A percentile compares a stretch with the other conserved stretches of the same genome.
Evolutionary conservation across 2,888 invertebrate genomes (phyloP).

Genomic region (Palloptera scutellata): DNA sequence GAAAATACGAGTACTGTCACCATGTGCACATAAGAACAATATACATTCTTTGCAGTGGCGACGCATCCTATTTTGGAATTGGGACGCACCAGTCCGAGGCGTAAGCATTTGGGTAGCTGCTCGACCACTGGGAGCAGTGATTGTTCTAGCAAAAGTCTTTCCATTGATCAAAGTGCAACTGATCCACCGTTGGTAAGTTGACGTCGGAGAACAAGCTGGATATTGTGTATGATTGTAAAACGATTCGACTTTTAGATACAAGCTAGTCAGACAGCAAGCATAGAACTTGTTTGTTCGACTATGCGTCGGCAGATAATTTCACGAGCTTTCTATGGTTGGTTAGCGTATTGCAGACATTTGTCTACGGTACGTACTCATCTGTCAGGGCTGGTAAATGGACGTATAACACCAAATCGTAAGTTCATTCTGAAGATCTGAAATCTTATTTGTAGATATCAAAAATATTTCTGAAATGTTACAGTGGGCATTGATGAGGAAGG

Average conservation of each 20-base stretch:
- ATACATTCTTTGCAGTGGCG: conserved; percentile 71
- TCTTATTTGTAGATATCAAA: not conserved
- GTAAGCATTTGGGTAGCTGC: conserved; percentile 70
- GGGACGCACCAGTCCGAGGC: conserved; percentile 63
- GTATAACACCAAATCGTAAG: conserved; percentile 73
- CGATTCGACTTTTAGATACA: conserved; percentile 39
- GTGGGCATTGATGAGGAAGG: conserved; percentile 73
- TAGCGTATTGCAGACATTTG: conserved; percentile 91
- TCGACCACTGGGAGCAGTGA: conserved; percentile 73
- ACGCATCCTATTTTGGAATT: conserved; percentile 73
- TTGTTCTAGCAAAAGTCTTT: conserved; percentile 67
- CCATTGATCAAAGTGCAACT: conserved; percentile 63
- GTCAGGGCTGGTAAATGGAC: conserved; percentile 83
- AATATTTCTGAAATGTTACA: conserved; percentile 47
- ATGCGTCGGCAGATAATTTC: conserved; percentile 96
- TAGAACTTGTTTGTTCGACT: conserved; percentile 86
- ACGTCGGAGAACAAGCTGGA: not conserved
- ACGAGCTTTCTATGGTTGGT: conserved; percentile 95
- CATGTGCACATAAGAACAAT: no score
- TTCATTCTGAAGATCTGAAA: conserved; percentile 8
- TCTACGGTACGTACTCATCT: conserved; percentile 92
- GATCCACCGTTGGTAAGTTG: conserved; percentile 52
- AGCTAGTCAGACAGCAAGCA: conserved; percentile 68
- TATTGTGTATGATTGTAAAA: not conserved
- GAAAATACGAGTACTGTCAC: no score